Evolutionary conservation across 2,888 invertebrate genomes (phyloP).

Genomic region (Caenorhabditis sp.): DNA sequence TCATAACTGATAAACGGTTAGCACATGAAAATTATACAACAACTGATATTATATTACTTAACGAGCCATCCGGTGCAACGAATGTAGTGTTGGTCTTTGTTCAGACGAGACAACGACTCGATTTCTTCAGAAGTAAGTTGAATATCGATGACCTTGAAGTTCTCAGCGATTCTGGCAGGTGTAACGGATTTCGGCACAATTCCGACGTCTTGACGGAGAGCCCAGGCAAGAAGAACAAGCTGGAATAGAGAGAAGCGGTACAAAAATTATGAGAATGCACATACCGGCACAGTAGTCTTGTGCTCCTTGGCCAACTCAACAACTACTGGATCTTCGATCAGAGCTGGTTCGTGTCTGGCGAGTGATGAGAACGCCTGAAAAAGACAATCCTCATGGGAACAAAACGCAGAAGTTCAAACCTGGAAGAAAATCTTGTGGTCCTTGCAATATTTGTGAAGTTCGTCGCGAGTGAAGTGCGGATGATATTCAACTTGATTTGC

Average conservation of each 20-base stretch:
- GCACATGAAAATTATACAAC: conserved; percentile 7
- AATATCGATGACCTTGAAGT: conserved; percentile 73
- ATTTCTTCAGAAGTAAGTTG: conserved; percentile 74
- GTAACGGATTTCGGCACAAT: conserved; percentile 82
- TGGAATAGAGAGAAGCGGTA: conserved; percentile 37
- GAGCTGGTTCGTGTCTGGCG: conserved; percentile 82
- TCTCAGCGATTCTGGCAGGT: conserved; percentile 76
- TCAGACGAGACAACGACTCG: conserved; percentile 68
- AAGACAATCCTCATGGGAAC: background rate
- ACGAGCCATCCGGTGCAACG: conserved; percentile 79
- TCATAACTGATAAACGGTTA: background rate
- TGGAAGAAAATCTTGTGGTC: conserved; percentile 84
- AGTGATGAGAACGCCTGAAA: conserved; percentile 85
- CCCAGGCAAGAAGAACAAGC: conserved; percentile 88
- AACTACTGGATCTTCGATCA: conserved; percentile 87
- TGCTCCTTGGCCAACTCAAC: conserved; percentile 86
- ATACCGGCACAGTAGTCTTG: conserved; percentile 79
- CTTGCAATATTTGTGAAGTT: conserved; percentile 83
- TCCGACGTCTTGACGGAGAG: conserved; percentile 88
- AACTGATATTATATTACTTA: conserved; percentile 41
- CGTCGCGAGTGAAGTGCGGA: conserved; percentile 84
- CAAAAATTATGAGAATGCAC: background rate
- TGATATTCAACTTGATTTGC: conserved; percentile 84
- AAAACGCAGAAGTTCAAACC: conserved; percentile 62
- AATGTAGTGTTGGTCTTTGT: conserved; percentile 77